Conservation (phyloP, 1,140 invertebrate species). For the Periplaneta americana region DNA sequence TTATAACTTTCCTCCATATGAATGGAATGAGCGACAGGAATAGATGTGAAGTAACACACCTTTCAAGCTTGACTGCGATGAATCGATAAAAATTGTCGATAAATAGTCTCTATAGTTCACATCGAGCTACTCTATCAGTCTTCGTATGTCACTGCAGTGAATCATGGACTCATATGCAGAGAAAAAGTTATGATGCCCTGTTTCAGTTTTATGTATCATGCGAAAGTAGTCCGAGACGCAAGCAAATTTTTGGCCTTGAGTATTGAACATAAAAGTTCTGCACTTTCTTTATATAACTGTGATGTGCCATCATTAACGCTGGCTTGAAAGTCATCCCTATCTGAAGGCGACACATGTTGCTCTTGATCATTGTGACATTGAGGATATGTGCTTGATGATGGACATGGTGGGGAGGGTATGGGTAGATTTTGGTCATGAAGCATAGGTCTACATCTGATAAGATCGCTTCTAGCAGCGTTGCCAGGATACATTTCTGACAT, state of each 20-base stretch:
- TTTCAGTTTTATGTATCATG: slow-evolving; percentile 14
- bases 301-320: too few relatives aligned
- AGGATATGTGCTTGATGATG: too few relatives aligned
- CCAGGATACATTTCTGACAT: too few relatives aligned
- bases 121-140: slow-evolving; percentile 25
- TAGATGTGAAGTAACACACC: slow-evolving; percentile 33
- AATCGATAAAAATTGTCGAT: slow-evolving; percentile 32
- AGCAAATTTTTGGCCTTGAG: slow-evolving; percentile 20
- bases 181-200: slow-evolving; percentile 17
- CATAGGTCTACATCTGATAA: too few relatives aligned
- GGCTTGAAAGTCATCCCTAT: too few relatives aligned
- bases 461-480: too few relatives aligned
- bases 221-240: slow-evolving; percentile 11
- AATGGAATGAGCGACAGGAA: slow-evolving; percentile 31
- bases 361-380: too few relatives aligned
- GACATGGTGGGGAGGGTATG: too few relatives aligned
- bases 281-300: slow-evolving; percentile 12
- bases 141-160: slow-evolving; percentile 25
- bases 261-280: slow-evolving; percentile 18
- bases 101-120: slow-evolving; percentile 23
- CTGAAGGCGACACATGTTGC: too few relatives aligned
- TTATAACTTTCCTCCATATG: slow-evolving; percentile 33
- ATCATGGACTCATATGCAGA: slow-evolving; percentile 23
- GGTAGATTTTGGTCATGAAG: too few relatives aligned
- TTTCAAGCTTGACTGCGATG: slow-evolving; percentile 30